Evolutionary conservation across 2,888 invertebrate species (phyloP), one percentile per base, ranked within the genome.

Genomic region (Drosophila nr. perissopoda): DNA sequence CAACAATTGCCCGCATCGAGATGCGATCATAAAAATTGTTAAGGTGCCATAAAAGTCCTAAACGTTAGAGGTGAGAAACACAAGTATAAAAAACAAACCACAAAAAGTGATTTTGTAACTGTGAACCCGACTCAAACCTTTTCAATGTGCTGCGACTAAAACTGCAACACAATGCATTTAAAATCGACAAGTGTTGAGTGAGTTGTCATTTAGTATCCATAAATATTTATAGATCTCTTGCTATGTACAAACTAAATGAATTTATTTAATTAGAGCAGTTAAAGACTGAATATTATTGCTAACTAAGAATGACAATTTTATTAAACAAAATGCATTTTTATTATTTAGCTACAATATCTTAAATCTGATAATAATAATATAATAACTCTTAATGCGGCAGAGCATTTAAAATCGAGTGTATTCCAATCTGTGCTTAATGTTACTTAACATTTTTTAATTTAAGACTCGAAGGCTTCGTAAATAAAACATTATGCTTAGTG

Each of bases 1-100:
- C 73, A 61, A 73, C 54, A 42, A 57, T 31, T 31, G 76, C 89
- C 87, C 89, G 84, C 87, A 83, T 70, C 42, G 63, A 67, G 67
- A 63, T 62, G 76, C 40, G 77, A 80, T 81, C 77, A 71, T 82
- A 83, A 72, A 86, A 83, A 73, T 64, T 52, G 78, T 48, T 34
- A 42, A 81, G 78, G 66, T 80, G 83, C 63, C 52, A 74, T 82
- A 74, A 82, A 84, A 49, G 69, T 71, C 64, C 54, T 67, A 68
- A 66, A 59, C 59, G 36, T 36, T 49, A 49, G 51, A 38, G 57
- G 31, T 62, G 77, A 21, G 21, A 58, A 57, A 16, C 25, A 31
- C n/a, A 56, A 13, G 18, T 18, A 25, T 33, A 46, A 46, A 46
- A 8, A 46, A 16, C 2, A 29, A 36, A 42, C 13, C 16, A 11